phyloP scores from a whole-genome alignment of 2,113 vertebrate species.

The Bombycilla garrulus region DNA sequence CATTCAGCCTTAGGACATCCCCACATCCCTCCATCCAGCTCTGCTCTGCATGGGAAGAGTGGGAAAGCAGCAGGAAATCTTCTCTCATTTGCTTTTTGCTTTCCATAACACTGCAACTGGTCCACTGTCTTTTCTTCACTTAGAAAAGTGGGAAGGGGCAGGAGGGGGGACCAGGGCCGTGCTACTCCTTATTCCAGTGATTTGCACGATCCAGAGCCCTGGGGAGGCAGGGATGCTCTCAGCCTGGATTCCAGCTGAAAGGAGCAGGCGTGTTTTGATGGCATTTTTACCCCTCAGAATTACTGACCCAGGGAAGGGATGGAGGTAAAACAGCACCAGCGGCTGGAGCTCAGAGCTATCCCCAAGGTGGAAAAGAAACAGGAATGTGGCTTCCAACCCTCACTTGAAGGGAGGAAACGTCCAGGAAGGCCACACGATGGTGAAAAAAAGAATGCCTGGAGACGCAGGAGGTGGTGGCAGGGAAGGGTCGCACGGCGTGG shows the following conservation, averaged over 20 bases:
- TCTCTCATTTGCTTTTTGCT: background rate
- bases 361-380: background rate
- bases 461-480: background rate
- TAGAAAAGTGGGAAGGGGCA: background rate
- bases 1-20: accelerated
- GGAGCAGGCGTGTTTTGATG: accelerated
- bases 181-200: background rate
- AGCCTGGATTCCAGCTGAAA: background rate
- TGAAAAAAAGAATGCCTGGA: background rate
- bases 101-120: accelerated
- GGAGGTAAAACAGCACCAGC: background rate
- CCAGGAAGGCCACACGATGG: background rate
- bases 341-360: background rate
- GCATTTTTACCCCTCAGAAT: background rate
- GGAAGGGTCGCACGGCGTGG: background rate
- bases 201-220: background rate
- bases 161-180: background rate
- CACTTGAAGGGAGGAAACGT: background rate
- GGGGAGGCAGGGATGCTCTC: background rate
- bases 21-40: background rate
- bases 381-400: background rate
- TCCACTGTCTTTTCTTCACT: background rate
- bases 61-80: background rate
- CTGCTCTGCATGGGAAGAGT: background rate
- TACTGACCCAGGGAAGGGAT: background rate